Evolutionary conservation across 2,888 invertebrate species (phyloP).

Genomic region (Pardosa pseudoannulata): DNA sequence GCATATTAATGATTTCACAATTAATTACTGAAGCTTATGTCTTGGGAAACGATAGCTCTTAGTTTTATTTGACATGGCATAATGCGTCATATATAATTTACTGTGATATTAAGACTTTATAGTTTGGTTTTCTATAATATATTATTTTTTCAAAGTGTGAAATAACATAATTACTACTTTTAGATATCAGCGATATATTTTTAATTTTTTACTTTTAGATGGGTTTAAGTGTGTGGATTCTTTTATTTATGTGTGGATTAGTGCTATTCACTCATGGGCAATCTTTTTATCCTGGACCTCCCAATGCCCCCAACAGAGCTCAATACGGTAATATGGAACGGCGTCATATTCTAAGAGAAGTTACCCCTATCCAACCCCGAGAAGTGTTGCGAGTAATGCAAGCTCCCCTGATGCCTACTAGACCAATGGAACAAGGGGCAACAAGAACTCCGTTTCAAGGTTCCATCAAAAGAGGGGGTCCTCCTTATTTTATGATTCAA

Average conservation of each 20-base stretch:
- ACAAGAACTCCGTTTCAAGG: neutral
- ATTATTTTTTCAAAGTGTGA: no score
- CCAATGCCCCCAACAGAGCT: neutral
- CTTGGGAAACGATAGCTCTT: no score
- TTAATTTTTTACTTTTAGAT: conserved; percentile 7
- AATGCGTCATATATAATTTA: no score
- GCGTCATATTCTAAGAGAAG: neutral
- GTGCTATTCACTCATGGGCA: neutral
- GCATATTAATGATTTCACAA: no score
- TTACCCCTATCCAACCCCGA: neutral
- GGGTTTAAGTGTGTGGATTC: neutral
- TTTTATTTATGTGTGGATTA: neutral
- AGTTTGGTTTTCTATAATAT: no score
- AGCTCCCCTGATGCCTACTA: conserved; percentile 11
- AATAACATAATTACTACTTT: no score
- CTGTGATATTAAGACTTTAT: no score
- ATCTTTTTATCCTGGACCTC: neutral
- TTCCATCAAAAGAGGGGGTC: conserved; percentile 27
- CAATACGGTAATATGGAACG: neutral
- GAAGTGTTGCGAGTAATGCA: neutral
- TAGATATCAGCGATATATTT: no score
- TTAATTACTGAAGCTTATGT: no score
- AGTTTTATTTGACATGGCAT: no score
- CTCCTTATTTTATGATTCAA: conserved; percentile 43
- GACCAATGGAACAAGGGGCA: conserved; percentile 8